A percentile compares a stretch with the other conserved stretches of the same genome.
Evolutionary conservation across 2,797 vertebrate species (phyloP).

Genomic region (Potorous gilbertii): DNA sequence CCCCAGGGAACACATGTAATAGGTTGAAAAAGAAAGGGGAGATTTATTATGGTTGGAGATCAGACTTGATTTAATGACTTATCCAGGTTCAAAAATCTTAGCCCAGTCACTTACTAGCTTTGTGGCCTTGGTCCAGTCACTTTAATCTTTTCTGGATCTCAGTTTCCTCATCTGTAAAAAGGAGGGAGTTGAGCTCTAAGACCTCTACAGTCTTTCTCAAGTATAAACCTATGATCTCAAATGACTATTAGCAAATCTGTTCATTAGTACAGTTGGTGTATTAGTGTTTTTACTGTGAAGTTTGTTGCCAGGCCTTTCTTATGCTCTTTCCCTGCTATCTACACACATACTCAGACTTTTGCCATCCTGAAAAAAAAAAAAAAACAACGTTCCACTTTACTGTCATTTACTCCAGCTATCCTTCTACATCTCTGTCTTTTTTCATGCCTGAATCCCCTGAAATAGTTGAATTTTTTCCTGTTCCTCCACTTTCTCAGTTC

Average conservation of each 20-base stretch:
- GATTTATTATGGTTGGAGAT: neutral
- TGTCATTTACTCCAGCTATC: neutral
- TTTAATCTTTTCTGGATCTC: neutral
- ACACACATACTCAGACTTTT: neutral
- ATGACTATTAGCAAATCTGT: conserved; percentile 10
- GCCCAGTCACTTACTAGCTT: neutral
- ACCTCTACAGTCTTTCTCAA: neutral
- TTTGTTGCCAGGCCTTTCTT: neutral
- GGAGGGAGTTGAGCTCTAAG: neutral
- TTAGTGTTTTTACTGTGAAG: neutral
- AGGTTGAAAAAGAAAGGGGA: neutral
- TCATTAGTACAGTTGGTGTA: neutral
- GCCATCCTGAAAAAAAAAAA: neutral
- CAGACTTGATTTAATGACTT: neutral
- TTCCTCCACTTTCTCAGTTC: neutral
- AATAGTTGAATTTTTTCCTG: neutral
- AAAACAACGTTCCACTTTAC: neutral
- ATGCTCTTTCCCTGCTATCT: neutral
- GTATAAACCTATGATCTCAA: neutral
- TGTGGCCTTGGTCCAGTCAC: neutral
- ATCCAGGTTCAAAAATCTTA: neutral
- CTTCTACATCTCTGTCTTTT: neutral
- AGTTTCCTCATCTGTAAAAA: neutral
- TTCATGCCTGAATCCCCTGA: neutral
- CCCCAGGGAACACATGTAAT: neutral